Evolutionary conservation across 2,797 vertebrate species (phyloP), one percentile per base, ranked within the genome.

Genomic region (Danio kyathit): DNA sequence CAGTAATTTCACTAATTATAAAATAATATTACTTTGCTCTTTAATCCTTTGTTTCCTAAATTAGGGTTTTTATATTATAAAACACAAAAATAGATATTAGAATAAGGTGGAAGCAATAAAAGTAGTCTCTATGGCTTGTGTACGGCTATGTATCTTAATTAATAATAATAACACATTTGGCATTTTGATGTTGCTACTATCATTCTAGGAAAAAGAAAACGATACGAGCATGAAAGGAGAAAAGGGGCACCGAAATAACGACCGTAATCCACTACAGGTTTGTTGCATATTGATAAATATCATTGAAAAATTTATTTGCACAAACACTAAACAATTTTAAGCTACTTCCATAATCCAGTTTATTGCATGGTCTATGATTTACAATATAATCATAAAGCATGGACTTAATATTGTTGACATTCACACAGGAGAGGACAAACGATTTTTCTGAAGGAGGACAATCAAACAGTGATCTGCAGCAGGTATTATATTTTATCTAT

Each of bases 361-460:
- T 4, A 40, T 38, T 70, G 8, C 5, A 51, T 1, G 14, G n/a
- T n/a, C n/a, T 66, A 13, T 49, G 0, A 40, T 70, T 70, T 10
- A 49, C 13, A 49, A 67, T 9, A 0, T 16, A 8, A 48, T 48
- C 1, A 11, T 48, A 48, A 66, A 48, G 11, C 46, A 69, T 69
- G 21, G 0, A 41, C 16, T 70, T 7, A 7, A 14, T 75, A 5
- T 49, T 2, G 48, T 5, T 16, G 12, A 29, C 29, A 29, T 73
- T 72, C 21, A 40, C 60, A 40, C n/a, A 73, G 74, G 16, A 13
- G 9, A 82, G 14, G 21, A 79, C 63, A 56, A 7, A 19, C 5
- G 0, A 1, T 2, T 12, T 13, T 13, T 21, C 0, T 69, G 17
- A 78, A 48, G 63, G 9, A 7, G 46, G 2, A 29, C 54, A 5